phyloP scores from a whole-genome alignment of 2,797 vertebrate genomes.

The Rhabdophis nuchalis region DNA sequence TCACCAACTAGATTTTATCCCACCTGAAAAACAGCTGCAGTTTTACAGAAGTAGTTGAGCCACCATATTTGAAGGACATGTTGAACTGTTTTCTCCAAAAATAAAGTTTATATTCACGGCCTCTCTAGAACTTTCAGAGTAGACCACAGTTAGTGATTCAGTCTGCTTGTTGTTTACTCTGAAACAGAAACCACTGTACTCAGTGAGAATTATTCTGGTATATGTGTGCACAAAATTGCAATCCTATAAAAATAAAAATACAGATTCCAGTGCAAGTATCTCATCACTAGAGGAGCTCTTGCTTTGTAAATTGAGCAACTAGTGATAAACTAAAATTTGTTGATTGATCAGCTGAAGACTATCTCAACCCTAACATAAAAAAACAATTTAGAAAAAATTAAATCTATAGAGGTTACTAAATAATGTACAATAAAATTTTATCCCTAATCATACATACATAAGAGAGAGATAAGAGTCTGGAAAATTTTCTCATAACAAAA shows the following conservation, averaged over 20 bases:
- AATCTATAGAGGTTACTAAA: neutral
- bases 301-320: neutral
- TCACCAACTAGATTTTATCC: conserved; percentile 29
- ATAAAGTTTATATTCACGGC: conserved; percentile 1
- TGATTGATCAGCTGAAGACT: neutral
- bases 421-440: neutral
- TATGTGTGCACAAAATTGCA: neutral
- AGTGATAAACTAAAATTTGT: neutral
- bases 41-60: conserved; percentile 13
- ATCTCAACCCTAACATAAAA: neutral
- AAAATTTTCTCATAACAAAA: neutral
- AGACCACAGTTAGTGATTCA: neutral
- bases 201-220: neutral
- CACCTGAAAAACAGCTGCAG: neutral
- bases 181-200: neutral
- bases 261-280: neutral
- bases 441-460: neutral
- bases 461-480: neutral
- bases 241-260: neutral
- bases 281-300: neutral
- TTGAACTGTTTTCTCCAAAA: neutral
- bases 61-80: neutral
- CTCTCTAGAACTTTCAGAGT: neutral
- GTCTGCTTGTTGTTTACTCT: neutral
- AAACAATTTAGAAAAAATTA: neutral